Percentiles rank a stretch among this genome's conserved stretches.
Evolutionary conservation across 2,888 invertebrate species (phyloP).

Genomic region (Acronicta alni): DNA sequence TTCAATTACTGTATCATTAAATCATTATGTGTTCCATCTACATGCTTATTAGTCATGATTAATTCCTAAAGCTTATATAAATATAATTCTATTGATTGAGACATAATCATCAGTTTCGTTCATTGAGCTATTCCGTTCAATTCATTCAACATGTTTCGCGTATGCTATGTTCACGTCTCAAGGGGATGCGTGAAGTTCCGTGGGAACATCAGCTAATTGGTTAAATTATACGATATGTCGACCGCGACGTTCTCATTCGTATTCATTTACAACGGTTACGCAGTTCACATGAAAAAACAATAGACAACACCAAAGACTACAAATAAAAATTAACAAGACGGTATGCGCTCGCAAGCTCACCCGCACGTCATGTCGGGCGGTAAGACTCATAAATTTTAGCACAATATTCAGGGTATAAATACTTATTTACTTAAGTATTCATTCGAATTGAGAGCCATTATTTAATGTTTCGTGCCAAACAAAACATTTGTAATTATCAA

Average conservation of each 20-base stretch:
- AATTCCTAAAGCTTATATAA: no score
- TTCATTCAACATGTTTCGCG: constrained; percentile 59
- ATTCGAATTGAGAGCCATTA: no score
- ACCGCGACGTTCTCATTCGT: constrained; percentile 70
- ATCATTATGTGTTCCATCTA: no score
- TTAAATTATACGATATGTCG: constrained; percentile 77
- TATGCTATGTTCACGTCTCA: constrained; percentile 66
- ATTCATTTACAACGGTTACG: constrained; percentile 74
- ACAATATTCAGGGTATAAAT: no score
- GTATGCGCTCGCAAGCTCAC: constrained; percentile 16
- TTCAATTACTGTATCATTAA: constrained; percentile 18
- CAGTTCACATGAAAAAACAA: constrained; percentile 74
- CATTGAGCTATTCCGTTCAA: constrained; percentile 33
- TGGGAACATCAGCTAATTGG: constrained; percentile 84
- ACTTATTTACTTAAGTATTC: no score
- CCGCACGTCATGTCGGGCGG: constrained; percentile 1
- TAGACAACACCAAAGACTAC: constrained; percentile 57
- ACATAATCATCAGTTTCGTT: constrained; percentile 25
- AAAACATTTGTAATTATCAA: constrained; percentile 6
- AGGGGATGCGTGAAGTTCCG: constrained; percentile 74
- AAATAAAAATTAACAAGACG: constrained; percentile 56
- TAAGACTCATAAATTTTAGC: neutral
- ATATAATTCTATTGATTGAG: constrained; percentile 7
- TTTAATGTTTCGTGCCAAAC: constrained; percentile 5
- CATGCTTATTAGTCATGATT: constrained; percentile 12